Conservation (phyloP, 92 coral and sea anemone species). For the Desmophyllum pertusum region DNA sequence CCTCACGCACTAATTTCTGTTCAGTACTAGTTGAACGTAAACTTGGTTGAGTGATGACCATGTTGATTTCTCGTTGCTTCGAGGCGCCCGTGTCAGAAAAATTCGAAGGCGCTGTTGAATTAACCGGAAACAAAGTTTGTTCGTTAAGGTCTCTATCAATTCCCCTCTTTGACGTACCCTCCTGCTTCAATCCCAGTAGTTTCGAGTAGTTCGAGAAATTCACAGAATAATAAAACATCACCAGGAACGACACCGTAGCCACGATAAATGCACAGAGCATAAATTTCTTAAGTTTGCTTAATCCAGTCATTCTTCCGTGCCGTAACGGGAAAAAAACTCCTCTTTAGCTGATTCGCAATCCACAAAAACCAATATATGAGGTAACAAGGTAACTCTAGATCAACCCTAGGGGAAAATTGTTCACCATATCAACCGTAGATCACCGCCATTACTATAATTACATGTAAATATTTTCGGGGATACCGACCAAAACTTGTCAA, state of each 20-base stretch:
- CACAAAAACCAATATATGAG: background rate
- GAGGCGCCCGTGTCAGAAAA: background rate
- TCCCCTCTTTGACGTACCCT: background rate
- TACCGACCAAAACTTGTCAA: background rate
- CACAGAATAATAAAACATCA: conserved; percentile 36
- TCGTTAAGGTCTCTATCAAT: background rate
- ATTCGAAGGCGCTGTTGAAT: background rate
- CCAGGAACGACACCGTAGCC: conserved; percentile 20
- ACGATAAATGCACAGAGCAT: conserved; percentile 19
- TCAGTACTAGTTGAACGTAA: background rate
- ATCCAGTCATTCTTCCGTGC: background rate
- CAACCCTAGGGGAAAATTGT: background rate
- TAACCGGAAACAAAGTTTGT: background rate
- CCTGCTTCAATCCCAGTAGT: conserved; percentile 9
- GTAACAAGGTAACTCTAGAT: background rate
- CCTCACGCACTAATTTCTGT: background rate
- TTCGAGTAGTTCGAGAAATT: background rate
- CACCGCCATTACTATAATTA: background rate
- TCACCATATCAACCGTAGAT: background rate
- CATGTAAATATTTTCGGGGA: background rate
- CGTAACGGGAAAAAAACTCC: background rate
- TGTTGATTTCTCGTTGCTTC: background rate
- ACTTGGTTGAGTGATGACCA: background rate
- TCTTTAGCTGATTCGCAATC: background rate
- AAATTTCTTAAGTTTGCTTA: conserved; percentile 16